These are phyloP conservation scores for Tyria jacobaeae DNA, from an alignment of 2,888 invertebrate species.

Conservation along the genomic window DNA sequence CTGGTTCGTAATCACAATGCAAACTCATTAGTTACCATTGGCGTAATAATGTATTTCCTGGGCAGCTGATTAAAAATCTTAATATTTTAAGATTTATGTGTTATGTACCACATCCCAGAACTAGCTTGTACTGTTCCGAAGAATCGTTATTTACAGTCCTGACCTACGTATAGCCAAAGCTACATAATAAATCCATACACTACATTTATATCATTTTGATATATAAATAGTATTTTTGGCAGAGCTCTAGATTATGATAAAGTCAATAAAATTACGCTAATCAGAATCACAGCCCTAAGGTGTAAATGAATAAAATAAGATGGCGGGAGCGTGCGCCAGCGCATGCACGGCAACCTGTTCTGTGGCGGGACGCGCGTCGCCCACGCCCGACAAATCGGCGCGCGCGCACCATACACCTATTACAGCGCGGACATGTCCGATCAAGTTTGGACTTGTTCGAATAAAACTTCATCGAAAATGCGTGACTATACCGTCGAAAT, in stretches of 20 bases:
- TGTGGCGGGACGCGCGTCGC: slow-evolving; percentile 71
- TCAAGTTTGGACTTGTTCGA: slow-evolving; percentile 75
- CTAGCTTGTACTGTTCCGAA: not conserved
- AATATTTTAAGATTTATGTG: slow-evolving; percentile 27
- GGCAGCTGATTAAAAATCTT: slow-evolving; percentile 56
- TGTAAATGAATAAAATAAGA: slow-evolving; percentile 75
- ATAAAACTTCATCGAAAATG: slow-evolving; percentile 33
- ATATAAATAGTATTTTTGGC: not conserved
- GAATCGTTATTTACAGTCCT: not conserved
- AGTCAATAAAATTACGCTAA: slow-evolving; percentile 35
- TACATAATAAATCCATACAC: not conserved
- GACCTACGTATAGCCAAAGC: not conserved
- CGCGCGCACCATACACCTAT: slow-evolving; percentile 56
- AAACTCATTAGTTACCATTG: slow-evolving; percentile 54
- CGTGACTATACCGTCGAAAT: slow-evolving; percentile 4
- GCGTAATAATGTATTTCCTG: slow-evolving; percentile 65
- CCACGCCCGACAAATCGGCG: slow-evolving; percentile 84
- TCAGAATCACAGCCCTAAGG: slow-evolving; percentile 73
- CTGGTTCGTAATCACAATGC: slow-evolving; percentile 82
- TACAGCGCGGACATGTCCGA: slow-evolving; percentile 58
- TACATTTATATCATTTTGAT: not conserved
- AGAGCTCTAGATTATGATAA: not conserved
- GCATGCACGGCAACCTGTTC: slow-evolving; percentile 81
- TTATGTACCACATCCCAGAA: not conserved
- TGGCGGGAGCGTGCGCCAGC: slow-evolving; percentile 63